phyloP scores from a whole-genome alignment of 2,888 invertebrate species.

The Ichneumon xanthorius region DNA sequence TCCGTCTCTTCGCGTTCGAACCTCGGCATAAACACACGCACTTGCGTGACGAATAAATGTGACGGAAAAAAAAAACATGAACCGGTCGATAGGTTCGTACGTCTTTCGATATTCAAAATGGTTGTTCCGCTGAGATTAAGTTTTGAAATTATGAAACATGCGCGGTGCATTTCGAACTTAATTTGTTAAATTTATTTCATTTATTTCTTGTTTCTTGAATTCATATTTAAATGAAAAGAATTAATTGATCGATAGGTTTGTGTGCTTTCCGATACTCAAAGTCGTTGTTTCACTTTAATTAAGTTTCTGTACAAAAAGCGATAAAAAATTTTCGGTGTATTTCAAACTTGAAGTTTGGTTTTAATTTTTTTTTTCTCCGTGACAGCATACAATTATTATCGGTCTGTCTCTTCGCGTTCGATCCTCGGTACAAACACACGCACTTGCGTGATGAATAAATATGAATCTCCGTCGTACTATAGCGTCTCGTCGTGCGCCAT shows the following conservation, averaged over 20 bases:
- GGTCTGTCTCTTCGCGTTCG: neutral
- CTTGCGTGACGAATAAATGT: conserved; percentile 39
- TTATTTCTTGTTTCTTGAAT: neutral
- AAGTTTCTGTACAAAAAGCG: too few species aligned
- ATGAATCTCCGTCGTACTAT: conserved; percentile 7
- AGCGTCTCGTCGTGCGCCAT: conserved; percentile 22
- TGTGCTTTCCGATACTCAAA: too few species aligned
- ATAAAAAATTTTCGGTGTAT: neutral
- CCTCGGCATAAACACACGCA: neutral
- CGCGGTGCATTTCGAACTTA: neutral
- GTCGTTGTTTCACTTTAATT: too few species aligned
- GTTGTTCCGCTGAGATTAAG: too few species aligned
- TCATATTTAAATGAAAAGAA: too few species aligned
- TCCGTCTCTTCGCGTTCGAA: neutral
- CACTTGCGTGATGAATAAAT: conserved; percentile 39
- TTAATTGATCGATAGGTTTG: too few species aligned
- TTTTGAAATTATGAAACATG: neutral
- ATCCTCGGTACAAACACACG: neutral
- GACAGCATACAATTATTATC: neutral
- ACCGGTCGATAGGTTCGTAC: too few species aligned
- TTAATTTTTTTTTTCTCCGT: neutral
- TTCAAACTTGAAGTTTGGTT: neutral
- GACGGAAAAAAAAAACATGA: too few species aligned
- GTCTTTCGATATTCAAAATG: too few species aligned
- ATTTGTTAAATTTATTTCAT: neutral